Evolutionary conservation across 2,888 invertebrate species (phyloP).

Genomic region (Ectemnius continuus): DNA sequence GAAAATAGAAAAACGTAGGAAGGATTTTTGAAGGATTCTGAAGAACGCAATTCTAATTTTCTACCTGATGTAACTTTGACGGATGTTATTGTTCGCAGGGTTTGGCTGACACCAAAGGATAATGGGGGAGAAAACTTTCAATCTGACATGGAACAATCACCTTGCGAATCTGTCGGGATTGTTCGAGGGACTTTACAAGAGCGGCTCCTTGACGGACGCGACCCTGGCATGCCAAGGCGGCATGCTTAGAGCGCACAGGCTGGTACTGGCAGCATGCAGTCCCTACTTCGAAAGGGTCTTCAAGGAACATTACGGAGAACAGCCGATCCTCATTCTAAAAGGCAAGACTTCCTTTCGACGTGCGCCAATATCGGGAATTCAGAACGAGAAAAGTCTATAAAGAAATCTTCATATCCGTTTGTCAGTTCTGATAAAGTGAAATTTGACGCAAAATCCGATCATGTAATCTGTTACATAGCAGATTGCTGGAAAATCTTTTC

Average conservation of each 20-base stretch:
- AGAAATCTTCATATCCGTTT: too few relatives aligned
- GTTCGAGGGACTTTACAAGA: slow-evolving; percentile 85
- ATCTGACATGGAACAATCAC: slow-evolving; percentile 86
- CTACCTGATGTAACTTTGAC: neutral
- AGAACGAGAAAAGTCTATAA: too few relatives aligned
- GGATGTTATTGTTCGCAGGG: slow-evolving; percentile 8
- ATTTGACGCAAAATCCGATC: too few relatives aligned
- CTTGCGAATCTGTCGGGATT: slow-evolving; percentile 85
- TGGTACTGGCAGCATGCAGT: slow-evolving; percentile 87
- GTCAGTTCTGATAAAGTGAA: too few relatives aligned
- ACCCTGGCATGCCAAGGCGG: slow-evolving; percentile 87
- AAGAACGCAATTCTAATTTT: too few relatives aligned
- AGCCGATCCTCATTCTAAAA: slow-evolving; percentile 86
- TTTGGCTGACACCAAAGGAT: slow-evolving; percentile 23
- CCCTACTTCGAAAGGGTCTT: slow-evolving; percentile 88
- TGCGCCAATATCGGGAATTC: too few relatives aligned
- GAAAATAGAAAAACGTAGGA: too few relatives aligned
- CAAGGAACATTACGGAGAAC: slow-evolving; percentile 86
- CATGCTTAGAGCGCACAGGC: slow-evolving; percentile 84
- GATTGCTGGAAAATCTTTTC: too few relatives aligned
- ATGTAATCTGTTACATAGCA: too few relatives aligned
- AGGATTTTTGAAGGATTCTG: too few relatives aligned
- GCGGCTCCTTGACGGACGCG: slow-evolving; percentile 85
- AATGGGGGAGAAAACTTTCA: slow-evolving; percentile 84
- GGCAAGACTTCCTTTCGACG: slow-evolving; percentile 55